These are phyloP conservation scores for Chaetodon trifascialis DNA, from an alignment of 2,113 vertebrate genomes.

Conservation along the genomic window DNA sequence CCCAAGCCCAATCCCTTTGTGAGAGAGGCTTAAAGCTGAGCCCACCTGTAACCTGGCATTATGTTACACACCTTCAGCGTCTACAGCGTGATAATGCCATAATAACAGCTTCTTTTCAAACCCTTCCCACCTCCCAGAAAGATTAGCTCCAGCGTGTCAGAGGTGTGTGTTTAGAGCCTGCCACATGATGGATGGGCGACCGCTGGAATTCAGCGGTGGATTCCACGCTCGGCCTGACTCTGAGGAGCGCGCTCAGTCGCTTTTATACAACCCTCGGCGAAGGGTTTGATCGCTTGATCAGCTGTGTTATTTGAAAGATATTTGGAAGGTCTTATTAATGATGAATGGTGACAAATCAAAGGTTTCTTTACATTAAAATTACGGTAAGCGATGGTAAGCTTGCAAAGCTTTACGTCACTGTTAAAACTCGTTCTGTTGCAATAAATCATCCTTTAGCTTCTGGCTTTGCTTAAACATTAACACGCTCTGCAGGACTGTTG, in stretches of 20 bases:
- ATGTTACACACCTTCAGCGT: slow-evolving; percentile 19
- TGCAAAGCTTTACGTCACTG: neutral
- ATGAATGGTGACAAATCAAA: neutral
- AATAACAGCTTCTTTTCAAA: slow-evolving; percentile 37
- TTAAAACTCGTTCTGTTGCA: neutral
- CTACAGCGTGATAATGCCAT: slow-evolving; percentile 17
- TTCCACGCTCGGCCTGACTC: neutral
- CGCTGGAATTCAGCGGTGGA: slow-evolving; percentile 30
- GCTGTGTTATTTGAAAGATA: neutral
- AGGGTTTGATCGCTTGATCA: neutral
- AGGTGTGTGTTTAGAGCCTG: slow-evolving; percentile 35
- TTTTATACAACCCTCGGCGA: neutral
- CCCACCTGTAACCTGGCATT: slow-evolving; percentile 6
- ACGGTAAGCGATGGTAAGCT: neutral
- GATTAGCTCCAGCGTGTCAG: slow-evolving; percentile 12
- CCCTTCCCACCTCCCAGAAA: neutral
- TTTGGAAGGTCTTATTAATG: neutral
- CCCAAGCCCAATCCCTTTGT: slow-evolving; percentile 7
- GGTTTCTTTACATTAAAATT: neutral
- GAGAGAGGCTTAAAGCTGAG: neutral
- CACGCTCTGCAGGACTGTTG: neutral
- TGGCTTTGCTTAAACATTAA: slow-evolving; percentile 31
- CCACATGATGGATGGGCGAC: slow-evolving; percentile 19
- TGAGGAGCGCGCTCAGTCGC: slow-evolving; percentile 13
- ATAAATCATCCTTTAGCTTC: slow-evolving; percentile 18